Conservation (phyloP, 1,140 invertebrate species). For the Eulimnadia texana region DNA sequence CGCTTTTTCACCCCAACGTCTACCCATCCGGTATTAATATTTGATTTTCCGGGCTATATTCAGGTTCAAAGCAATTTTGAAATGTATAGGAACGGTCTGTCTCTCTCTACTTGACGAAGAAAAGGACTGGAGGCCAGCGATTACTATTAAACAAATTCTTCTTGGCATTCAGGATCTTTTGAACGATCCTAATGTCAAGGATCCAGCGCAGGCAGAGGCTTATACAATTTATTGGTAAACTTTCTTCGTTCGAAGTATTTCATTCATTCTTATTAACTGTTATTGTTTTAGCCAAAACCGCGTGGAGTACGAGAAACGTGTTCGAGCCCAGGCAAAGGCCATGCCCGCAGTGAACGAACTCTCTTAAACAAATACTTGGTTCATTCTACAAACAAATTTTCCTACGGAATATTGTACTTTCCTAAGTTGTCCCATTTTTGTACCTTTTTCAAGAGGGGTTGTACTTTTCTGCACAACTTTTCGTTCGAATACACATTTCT, state of each 20-base stretch:
- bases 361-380: background rate
- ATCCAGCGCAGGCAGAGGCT: conserved; percentile 98
- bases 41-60: too few relatives aligned
- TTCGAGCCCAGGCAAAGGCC: conserved; percentile 84
- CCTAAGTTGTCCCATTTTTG: too few relatives aligned
- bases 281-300: conserved; percentile 77
- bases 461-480: too few relatives aligned
- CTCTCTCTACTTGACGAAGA: conserved; percentile 95
- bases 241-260: conserved; percentile 3
- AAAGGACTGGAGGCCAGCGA: conserved; percentile 98
- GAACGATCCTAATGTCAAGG: conserved; percentile 98
- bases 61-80: too few relatives aligned
- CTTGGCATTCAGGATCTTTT: conserved; percentile 96
- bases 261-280: conserved; percentile 22
- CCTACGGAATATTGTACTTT: too few relatives aligned
- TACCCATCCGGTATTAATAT: conserved; percentile 75
- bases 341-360: conserved; percentile 59
- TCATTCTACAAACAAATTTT: too few relatives aligned
- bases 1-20: conserved; percentile 98
- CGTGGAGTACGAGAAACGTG: conserved; percentile 92
- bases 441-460: too few relatives aligned
- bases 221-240: conserved; percentile 91
- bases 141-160: conserved; percentile 98
- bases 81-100: conserved; percentile 71
- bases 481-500: too few relatives aligned